phyloP scores from a whole-genome alignment of 30 jellyfish, hydroid and myxozoan genomes.

The Aurelia aurita region DNA sequence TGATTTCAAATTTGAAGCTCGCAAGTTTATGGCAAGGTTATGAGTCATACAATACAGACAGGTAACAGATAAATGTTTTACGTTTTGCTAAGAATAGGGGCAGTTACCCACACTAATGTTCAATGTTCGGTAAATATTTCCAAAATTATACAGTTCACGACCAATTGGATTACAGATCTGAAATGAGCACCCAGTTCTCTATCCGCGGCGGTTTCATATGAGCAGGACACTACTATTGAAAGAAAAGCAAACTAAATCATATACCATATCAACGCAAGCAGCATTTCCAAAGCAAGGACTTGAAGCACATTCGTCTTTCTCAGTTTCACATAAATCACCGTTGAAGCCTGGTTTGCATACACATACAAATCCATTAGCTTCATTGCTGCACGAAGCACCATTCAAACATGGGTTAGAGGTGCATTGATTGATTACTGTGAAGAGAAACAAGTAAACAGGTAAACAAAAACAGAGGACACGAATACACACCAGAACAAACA shows the following conservation, averaged over 20 bases:
- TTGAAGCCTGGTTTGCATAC: slow-evolving; percentile 79
- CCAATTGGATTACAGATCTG: no score
- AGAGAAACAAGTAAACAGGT: neutral
- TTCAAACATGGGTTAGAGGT: slow-evolving; percentile 89
- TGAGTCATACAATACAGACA: no score
- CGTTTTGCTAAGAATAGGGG: no score
- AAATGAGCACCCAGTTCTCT: no score
- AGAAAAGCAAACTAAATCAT: neutral
- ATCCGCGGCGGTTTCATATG: no score
- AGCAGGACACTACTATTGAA: no score
- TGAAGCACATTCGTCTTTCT: slow-evolving; percentile 84
- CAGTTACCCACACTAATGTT: no score
- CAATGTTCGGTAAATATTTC: no score
- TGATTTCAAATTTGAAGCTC: no score
- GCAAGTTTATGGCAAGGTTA: no score
- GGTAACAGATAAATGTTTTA: no score
- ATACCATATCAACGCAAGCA: slow-evolving; percentile 86
- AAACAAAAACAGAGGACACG: neutral
- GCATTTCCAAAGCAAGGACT: slow-evolving; percentile 92
- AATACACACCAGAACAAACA: neutral
- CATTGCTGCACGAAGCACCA: slow-evolving; percentile 78
- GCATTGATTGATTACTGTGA: slow-evolving; percentile 79
- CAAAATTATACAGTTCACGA: no score
- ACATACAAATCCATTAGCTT: slow-evolving; percentile 71
- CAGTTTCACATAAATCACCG: slow-evolving; percentile 84